Base-by-base conservation (phyloP, 2,113 vertebrate genomes). In the Sebastes schlegelii region DNA sequence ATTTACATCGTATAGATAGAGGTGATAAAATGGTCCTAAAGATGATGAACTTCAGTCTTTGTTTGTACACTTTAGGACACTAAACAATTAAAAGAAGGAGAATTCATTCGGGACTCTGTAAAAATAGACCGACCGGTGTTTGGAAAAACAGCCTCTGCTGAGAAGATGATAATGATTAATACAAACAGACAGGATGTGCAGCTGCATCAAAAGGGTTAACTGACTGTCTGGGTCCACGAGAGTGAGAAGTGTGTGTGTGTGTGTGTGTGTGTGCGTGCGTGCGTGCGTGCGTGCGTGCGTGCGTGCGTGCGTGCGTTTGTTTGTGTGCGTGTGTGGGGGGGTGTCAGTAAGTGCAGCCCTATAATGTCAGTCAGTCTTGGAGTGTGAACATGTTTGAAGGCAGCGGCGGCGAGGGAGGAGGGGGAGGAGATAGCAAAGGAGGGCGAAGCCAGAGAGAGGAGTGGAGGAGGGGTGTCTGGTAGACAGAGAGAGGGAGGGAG, bases 361-460 rank as follows among this genome's bases (percentile, higher is more conserved):
- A 90, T 90, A 93, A 93, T 90, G 88, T 91, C 85, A 87, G 74
- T 82, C 79, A 80, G 89, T 86, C 80, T 84, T 82, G 68, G 78
- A 83, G 91, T 92, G 93, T 92, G 92, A 94, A 94, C 92, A 92
- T 92, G 88, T 92, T 91, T 92, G 91, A 90, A 93, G 91, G 91
- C 88, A 86, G 86, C 84, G 88, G 77, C 66, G 88, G 77, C 66
- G 60, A 90, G 64, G 77, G 60, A 34, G 64, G 76, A 52, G 74
- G 82, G 83, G 86, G 73, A 85, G 88, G 79, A 88, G 88, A 91
- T 68, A 79, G 83, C 48, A 19, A 90, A 88, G 72, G 88, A 91
- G 91, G 87, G 85, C 85, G 80, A 73, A 87, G 65, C 71, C 17
- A 70, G 79, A 84, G 85, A 86, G 85, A 86, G 85, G 82, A 87